Evolutionary conservation across 2,888 invertebrate species (phyloP), one percentile per base, ranked within the genome.

Genomic region (Venusia cambrica): DNA sequence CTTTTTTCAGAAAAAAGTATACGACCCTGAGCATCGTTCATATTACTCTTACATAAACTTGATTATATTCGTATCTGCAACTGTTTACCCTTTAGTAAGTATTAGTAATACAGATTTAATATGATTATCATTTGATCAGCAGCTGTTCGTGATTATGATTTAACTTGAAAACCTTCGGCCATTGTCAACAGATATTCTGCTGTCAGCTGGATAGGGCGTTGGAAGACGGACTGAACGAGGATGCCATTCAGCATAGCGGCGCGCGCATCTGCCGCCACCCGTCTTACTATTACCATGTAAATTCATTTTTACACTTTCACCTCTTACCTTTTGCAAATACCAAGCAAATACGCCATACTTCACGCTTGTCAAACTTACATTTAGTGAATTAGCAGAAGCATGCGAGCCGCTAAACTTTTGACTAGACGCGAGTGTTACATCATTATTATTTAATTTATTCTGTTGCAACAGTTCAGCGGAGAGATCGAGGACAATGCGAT

Each of bases 201-300:
- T 81, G 81, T 8, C 62, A 63, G 39, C 75, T 68, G 47, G 83
- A 84, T 54, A 59, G 62, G 15, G 57, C 60, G 31, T 45, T 67
- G 30, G 67, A 68, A 39, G 71, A 73, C 40, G 72, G 67, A 6
- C 43, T 74, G 34, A 57, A 62, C 9, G 67, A 70, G 27, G 68
- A 73, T 31, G 68, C 69, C 40, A 60, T 58, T 17, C 51, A 66
- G 21, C 69, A 71, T 53, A 61, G 65, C 45, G 73, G 71, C 22
- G 70, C 72, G 22, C 62, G 72, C 1, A 77, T 73, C 38, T 81
- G 83, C 57, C 52, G 71, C 36, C 77, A 83, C 57, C 75, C 79
- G 46, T 78, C 85, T 22, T 87, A 83, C 58, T 85, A 77, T 53
- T 84, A 80, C 47, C 85, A 87, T 51, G 85, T 84, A 75, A 72